Percentiles rank a stretch among this genome's conserved stretches.
These are phyloP conservation scores for Boloria selene DNA, from an alignment of 2,888 invertebrate species.

Conservation along the genomic window DNA sequence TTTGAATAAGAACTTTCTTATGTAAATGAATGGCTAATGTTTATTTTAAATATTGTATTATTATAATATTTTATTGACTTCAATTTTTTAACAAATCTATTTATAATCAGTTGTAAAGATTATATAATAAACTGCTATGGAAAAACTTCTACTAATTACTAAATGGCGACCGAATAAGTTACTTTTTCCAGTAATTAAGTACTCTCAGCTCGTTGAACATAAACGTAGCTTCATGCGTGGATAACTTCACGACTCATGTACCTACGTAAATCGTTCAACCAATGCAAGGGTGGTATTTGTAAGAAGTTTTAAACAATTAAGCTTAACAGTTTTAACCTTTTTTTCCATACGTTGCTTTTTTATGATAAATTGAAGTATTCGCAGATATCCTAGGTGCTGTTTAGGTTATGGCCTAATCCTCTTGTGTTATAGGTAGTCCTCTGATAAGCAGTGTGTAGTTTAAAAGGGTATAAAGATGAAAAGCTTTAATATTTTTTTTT, in stretches of 20 bases:
- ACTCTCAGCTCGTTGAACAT: slow-evolving; percentile 19
- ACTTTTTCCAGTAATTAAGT: slow-evolving; percentile 25
- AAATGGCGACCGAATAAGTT: slow-evolving; percentile 11
- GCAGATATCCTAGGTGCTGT: too few species aligned
- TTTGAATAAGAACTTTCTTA: too few species aligned
- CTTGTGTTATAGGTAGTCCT: too few species aligned
- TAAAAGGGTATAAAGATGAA: too few species aligned
- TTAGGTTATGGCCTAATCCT: too few species aligned
- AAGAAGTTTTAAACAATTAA: neutral
- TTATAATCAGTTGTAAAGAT: too few species aligned
- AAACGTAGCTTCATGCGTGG: slow-evolving; percentile 21
- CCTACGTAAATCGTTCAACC: slow-evolving; percentile 17
- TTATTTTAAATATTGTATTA: too few species aligned
- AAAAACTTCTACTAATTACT: slow-evolving; percentile 11
- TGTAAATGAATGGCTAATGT: too few species aligned
- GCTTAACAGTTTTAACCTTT: neutral
- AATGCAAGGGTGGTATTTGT: slow-evolving; percentile 19
- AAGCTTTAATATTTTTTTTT: too few species aligned
- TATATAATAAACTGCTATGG: neutral
- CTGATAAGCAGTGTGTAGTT: too few species aligned
- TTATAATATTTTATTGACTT: too few species aligned
- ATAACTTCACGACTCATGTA: slow-evolving; percentile 13
- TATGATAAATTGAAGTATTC: neutral
- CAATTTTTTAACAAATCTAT: too few species aligned
- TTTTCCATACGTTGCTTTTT: neutral